phyloP scores from a whole-genome alignment of 23 tunicate genomes.

The Ciona savignyi region DNA sequence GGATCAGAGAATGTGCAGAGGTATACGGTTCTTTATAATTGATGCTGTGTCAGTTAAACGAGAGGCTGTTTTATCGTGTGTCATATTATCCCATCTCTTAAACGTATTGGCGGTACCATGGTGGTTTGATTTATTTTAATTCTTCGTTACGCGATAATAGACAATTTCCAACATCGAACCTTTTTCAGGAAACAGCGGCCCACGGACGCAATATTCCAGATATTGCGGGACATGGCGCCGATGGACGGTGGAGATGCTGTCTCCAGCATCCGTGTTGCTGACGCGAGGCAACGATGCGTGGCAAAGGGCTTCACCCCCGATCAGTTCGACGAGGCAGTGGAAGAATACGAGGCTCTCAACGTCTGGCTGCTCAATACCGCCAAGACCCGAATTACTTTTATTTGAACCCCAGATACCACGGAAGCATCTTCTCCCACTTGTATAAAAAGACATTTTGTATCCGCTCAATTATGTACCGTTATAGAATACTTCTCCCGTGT shows the following conservation, averaged over 20 bases:
- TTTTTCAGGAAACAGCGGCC: conserved; percentile 82
- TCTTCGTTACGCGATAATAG: too few species aligned
- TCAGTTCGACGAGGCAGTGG: conserved; percentile 87
- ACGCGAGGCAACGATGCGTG: conserved; percentile 84
- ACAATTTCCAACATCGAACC: too few species aligned
- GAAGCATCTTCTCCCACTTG: background rate
- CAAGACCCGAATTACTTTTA: conserved; percentile 81
- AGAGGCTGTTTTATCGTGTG: too few species aligned
- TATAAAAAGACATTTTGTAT: background rate
- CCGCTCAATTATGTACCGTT: background rate
- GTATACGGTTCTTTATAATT: too few species aligned
- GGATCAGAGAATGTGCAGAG: conserved; percentile 45
- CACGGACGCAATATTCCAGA: conserved; percentile 86
- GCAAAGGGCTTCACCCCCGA: conserved; percentile 96
- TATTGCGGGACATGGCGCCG: conserved; percentile 87
- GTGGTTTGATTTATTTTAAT: too few species aligned
- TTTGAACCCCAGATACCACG: background rate
- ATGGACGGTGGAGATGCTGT: conserved; percentile 51
- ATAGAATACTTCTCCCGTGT: too few species aligned
- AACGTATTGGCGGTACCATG: too few species aligned
- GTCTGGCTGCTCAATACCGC: conserved; percentile 87
- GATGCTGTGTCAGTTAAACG: too few species aligned
- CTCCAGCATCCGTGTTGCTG: conserved; percentile 55
- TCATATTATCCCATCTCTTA: too few species aligned
- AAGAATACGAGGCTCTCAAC: conserved; percentile 84